These are phyloP conservation scores for Pediacus dermestoides DNA, from an alignment of 2,888 invertebrate species.

Conservation along the genomic window DNA sequence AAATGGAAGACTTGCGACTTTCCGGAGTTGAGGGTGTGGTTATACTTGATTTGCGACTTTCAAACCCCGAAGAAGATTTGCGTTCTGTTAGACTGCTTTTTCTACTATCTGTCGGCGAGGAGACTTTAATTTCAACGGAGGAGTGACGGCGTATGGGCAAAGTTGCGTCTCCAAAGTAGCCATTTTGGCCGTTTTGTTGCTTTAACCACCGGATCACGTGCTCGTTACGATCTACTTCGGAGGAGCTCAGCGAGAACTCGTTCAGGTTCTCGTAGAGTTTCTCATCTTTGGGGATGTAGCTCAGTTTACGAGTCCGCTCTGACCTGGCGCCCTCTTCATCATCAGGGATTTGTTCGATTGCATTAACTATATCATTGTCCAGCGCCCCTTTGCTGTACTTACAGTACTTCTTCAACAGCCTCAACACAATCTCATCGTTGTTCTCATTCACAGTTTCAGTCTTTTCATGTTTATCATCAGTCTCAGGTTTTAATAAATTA, in stretches of 20 bases:
- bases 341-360: conserved; percentile 40
- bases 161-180: conserved; percentile 19
- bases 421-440: conserved; percentile 48
- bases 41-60: conserved; percentile 43
- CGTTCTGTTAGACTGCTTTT: conserved; percentile 38
- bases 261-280: conserved; percentile 46
- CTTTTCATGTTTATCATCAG: conserved; percentile 34
- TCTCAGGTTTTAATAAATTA: conserved; percentile 46
- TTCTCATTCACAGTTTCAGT: conserved; percentile 41
- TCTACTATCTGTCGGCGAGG: conserved; percentile 42
- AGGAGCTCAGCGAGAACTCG: conserved; percentile 37
- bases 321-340: conserved; percentile 21
- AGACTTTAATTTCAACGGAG: conserved; percentile 31
- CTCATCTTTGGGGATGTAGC: conserved; percentile 43
- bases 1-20: conserved; percentile 40
- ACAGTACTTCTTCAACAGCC: conserved; percentile 48
- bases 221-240: conserved; percentile 46
- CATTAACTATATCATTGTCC: conserved; percentile 45
- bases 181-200: conserved; percentile 42
- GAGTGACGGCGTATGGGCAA: conserved; percentile 32
- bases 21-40: conserved; percentile 41
- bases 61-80: conserved; percentile 41
- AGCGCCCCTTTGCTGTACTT: conserved; percentile 47
- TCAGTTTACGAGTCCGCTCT: conserved; percentile 38
- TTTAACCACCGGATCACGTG: conserved; percentile 48